phyloP scores from a whole-genome alignment of 2,797 vertebrate species.

The Streptopelia turtur region DNA sequence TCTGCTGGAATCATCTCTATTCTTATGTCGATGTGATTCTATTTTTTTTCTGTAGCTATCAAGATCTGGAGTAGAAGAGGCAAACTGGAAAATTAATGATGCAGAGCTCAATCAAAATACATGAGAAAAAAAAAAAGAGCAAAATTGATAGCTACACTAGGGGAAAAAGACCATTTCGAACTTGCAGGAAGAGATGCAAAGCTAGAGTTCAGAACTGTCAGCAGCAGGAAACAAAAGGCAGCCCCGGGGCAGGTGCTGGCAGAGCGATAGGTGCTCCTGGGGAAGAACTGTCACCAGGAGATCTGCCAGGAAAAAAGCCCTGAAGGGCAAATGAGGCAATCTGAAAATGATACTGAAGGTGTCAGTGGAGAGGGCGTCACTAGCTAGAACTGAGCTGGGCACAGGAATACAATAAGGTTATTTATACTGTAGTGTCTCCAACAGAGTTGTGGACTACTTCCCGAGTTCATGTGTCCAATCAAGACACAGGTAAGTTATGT shows the following conservation, averaged over 20 bases:
- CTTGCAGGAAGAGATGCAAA: constrained; percentile 11
- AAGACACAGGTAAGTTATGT: background rate
- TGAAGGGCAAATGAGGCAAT: background rate
- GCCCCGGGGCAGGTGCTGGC: background rate
- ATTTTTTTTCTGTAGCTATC: background rate
- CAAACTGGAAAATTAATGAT: background rate
- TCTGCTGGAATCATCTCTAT: background rate
- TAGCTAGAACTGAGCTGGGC: background rate
- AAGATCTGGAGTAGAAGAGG: background rate
- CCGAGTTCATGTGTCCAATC: background rate
- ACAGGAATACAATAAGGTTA: background rate
- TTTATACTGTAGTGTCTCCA: background rate
- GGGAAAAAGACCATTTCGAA: background rate
- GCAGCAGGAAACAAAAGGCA: constrained; percentile 16
- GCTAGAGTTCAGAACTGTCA: constrained; percentile 2
- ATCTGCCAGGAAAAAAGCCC: background rate
- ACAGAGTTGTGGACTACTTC: background rate
- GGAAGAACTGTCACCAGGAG: background rate
- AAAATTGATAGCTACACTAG: background rate
- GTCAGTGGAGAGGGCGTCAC: background rate
- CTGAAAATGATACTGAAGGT: background rate
- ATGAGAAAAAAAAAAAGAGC: background rate
- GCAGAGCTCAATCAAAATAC: background rate
- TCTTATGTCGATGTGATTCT: background rate
- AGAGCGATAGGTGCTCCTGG: background rate